Evolutionary conservation across 2,113 vertebrate species (phyloP).

Genomic region (Pleuronectes platessa): DNA sequence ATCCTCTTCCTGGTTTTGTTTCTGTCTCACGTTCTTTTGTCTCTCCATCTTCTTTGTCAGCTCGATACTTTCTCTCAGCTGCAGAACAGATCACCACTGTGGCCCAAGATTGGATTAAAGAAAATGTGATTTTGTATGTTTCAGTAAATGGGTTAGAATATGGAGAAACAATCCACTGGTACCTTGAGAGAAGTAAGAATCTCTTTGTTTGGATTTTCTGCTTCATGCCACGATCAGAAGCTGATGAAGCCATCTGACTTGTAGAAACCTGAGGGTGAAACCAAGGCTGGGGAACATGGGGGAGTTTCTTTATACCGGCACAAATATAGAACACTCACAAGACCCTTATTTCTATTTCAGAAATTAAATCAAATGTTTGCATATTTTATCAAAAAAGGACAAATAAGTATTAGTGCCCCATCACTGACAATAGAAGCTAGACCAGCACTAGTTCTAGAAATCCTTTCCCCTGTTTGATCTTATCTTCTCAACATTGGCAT

Average conservation of each 20-base stretch:
- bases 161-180: too few species aligned
- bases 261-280: neutral
- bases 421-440: neutral
- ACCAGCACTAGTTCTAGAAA: neutral
- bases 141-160: too few species aligned
- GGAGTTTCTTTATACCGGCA: neutral
- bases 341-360: neutral
- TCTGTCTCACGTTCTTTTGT: neutral
- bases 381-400: too few species aligned
- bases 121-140: neutral
- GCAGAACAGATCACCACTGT: neutral
- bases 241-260: neutral
- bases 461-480: neutral
- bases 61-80: neutral
- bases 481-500: neutral
- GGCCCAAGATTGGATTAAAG: neutral
- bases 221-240: neutral
- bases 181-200: neutral
- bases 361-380: too few species aligned
- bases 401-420: too few species aligned
- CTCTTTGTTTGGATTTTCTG: neutral
- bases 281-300: neutral
- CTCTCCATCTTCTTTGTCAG: conserved; percentile 1
- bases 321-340: neutral
- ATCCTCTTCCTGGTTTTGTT: neutral